Base-by-base conservation (phyloP, 2,113 vertebrate species). In the Salvelinus alpinus region DNA sequence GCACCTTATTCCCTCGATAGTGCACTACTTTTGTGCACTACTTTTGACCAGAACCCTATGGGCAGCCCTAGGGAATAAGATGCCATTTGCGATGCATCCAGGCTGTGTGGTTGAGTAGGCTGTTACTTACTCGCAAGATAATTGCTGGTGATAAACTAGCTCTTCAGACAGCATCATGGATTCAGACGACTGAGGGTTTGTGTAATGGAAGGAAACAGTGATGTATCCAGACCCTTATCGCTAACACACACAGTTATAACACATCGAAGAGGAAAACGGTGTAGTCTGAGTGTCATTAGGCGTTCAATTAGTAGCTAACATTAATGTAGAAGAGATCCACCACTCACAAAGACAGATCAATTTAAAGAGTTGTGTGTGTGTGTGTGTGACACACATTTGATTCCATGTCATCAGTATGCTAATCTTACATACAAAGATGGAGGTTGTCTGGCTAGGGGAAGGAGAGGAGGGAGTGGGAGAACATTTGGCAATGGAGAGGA, bases 131-230 rank as follows among this genome's bases (percentile, higher is more conserved):
- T 85, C 16, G 51, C 51, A 54, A 81, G 79, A 77, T 89, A 89
- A 88, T 85, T 87, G 84, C 81, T 38, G 80, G 83, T 88, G 88
- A 90, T 90, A 82, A 91, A 90, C 80, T 85, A 85, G 69, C 68
- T 76, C 72, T 80, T 88, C 69, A 79, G 75, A 85, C 71, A 16
- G 5, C 71, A 79, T 73, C 85, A 87, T 84, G 87, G 88, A 90
- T 87, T 79, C 78, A 72, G 77, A 86, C 75, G 9, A 54, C 16
- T 14, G 44, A 86, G 75, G 47, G 9, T 75, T 82, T 83, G 71
- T 76, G 70, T 81, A 57, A 86, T n/a, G 62, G 74, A 83, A 89
- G 73, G 70, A 59, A 85, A 79, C 82, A 84, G 80, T 90, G 90
- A 91, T 85, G 78, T 81, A 91, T 89, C 80, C 85, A 44, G 81